phyloP scores from a whole-genome alignment of 92 coral and sea anemone species.

The Porites evermanni region DNA sequence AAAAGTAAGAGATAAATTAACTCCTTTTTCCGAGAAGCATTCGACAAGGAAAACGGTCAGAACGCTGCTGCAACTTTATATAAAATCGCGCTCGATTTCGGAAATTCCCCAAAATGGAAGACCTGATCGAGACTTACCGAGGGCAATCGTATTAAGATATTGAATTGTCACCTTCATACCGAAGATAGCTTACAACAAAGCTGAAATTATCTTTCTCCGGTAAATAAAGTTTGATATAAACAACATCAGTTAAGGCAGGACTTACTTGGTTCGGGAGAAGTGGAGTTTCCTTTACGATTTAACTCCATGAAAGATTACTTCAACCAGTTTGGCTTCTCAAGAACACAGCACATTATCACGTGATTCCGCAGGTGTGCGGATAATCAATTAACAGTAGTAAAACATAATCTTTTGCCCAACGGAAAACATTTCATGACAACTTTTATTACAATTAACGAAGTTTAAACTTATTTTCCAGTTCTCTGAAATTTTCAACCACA shows the following conservation, averaged over 20 bases:
- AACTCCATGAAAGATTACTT: slow-evolving; percentile 19
- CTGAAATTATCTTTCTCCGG: not conserved
- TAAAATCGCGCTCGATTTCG: not conserved
- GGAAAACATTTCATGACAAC: not conserved
- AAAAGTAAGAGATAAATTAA: not conserved
- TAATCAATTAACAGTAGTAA: not conserved
- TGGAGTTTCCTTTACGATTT: slow-evolving; percentile 28
- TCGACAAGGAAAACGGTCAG: no score
- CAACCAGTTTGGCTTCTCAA: not conserved
- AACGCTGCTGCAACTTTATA: not conserved
- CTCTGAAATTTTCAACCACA: no score
- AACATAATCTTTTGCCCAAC: not conserved
- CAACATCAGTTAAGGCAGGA: not conserved
- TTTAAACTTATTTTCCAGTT: no score
- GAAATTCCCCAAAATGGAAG: not conserved
- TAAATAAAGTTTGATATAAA: not conserved
- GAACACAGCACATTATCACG: slow-evolving; percentile 11
- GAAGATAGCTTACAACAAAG: not conserved
- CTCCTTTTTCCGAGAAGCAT: not conserved
- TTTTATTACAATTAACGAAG: no score
- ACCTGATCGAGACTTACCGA: not conserved
- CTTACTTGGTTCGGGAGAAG: slow-evolving; percentile 34
- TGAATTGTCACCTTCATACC: not conserved
- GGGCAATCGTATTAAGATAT: not conserved
- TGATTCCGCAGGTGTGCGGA: slow-evolving; percentile 17